Evolutionary conservation across 2,888 invertebrate genomes (phyloP), one percentile per base, ranked within the genome.

Genomic region (Oxyscelio sp.): DNA sequence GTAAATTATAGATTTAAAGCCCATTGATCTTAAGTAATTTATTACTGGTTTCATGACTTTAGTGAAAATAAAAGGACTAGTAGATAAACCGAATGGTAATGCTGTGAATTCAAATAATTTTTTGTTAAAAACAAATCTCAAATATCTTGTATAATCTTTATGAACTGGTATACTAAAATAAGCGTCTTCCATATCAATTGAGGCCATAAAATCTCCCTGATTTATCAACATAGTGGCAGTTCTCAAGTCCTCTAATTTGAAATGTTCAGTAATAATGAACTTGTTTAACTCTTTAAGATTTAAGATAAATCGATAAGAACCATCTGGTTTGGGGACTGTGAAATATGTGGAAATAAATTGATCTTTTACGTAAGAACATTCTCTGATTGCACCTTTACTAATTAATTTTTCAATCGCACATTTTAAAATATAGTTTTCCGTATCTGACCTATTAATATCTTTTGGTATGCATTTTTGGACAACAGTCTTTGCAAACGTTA

Each of bases 241-340:
- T 80, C 82, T 77, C 22, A 85, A 21, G 40, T 87, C 84, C 45
- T 87, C 89, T 6, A 87, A 27, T 66, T 88, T 87, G 79, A 87
- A 88, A 59, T 87, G 87, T 4, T 70, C 31, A 4, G 65, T 50
- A 2, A 1, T 4, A 45, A 65, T 63, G 19, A 75, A 86, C 2
- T 31, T 59, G 52, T 85, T 81, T 31, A 86, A 61, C 6, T 77
- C 34, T 48, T 83, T 83, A n/a, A n/a, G n/a, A n/a, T n/a, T n/a
- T n/a, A n/a, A n/a, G n/a, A n/a, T n/a, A n/a, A n/a, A n/a, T n/a
- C n/a, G n/a, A n/a, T n/a, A n/a, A n/a, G n/a, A n/a, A n/a, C n/a
- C n/a, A n/a, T n/a, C n/a, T n/a, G n/a, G 27, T 27, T 40, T 56
- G 50, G 56, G n/a, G 4, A 54, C 54, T 34, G 34, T 2, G 11